Base-by-base conservation (phyloP, 35 echinoderm and acorn worm genomes). In the Apostichopus californicus region DNA sequence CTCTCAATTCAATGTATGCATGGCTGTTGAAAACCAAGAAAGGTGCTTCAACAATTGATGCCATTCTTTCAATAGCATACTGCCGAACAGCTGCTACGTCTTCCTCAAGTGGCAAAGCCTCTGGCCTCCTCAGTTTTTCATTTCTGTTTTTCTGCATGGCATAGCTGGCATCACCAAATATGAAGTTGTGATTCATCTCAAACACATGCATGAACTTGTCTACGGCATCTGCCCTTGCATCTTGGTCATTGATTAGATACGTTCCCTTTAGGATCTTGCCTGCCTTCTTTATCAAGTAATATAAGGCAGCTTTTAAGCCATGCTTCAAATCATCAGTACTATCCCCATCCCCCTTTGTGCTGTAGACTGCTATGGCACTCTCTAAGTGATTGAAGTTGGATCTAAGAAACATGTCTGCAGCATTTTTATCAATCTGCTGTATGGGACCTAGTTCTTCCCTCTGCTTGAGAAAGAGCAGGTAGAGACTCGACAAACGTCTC, bases 81-180 rank as follows among this genome's bases (percentile, higher is more conserved):
- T 84, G 79, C 28, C 91, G 57, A 77, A 79, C 85, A 24, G 90
- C 79, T 73, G 22, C 21, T 7, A 78, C 54, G 80, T 94, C 86
- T 22, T 78, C 26, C 55, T 89, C 60, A 18, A 90, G 23, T 1
- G 86, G 86, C 8, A 94, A 21, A 59, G 7, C 71, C 26, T 25
- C 90, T 55, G 90, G 90, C 53, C 58, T 81, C 17, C 90, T 55
- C 11, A 92, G 79, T 82, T 25, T 92, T 80, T 80, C 54, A 61
- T 92, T 72, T 81, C 90, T 20, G 15, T 92, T 92, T 24, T 92
- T 61, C 11, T 56, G 58, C 92, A 94, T 80, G 9, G 86, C 86
- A 75, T 94, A 90, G 24, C 70, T 55, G 26, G 73, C 85, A 78
- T 94, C 86, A 11, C 78, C 86, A 61, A 90, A 65, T 15, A 94